Conservation (phyloP, 2,888 invertebrate species). For the Sarcophaga caerulescens region DNA sequence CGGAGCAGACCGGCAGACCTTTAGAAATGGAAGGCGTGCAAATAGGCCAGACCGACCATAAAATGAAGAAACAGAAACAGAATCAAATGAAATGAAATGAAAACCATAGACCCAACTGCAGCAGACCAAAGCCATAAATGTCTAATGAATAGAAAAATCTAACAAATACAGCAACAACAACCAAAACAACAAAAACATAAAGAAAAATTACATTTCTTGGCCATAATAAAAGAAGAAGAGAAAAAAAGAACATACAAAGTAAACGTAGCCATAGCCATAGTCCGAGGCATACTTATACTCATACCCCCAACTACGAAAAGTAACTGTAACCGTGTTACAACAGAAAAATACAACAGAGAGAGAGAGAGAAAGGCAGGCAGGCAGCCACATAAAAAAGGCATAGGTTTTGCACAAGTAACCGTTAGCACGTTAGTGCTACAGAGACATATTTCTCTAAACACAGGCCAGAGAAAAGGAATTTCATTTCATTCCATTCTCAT, state of each 20-base stretch:
- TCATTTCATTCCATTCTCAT: no score
- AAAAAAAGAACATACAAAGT: background rate
- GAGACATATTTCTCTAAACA: no score
- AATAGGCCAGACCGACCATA: background rate
- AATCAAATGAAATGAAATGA: background rate
- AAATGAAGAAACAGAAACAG: background rate
- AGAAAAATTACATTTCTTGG: background rate
- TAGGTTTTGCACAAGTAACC: no score
- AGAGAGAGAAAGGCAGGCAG: no score
- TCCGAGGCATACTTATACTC: no score
- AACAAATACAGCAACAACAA: background rate
- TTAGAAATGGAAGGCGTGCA: background rate
- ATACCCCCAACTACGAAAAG: no score
- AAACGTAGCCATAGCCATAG: background rate
- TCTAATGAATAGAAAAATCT: slow-evolving; percentile 33
- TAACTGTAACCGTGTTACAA: no score
- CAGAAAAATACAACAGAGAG: no score
- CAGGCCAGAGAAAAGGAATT: no score
- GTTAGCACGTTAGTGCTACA: no score
- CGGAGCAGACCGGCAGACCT: no score
- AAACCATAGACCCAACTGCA: background rate
- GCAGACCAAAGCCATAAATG: slow-evolving; percentile 40
- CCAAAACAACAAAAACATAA: background rate
- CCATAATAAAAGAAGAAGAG: background rate
- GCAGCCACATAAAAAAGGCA: no score